Conservation (phyloP, 1,140 invertebrate genomes). For the Scaptomyza pallida region DNA sequence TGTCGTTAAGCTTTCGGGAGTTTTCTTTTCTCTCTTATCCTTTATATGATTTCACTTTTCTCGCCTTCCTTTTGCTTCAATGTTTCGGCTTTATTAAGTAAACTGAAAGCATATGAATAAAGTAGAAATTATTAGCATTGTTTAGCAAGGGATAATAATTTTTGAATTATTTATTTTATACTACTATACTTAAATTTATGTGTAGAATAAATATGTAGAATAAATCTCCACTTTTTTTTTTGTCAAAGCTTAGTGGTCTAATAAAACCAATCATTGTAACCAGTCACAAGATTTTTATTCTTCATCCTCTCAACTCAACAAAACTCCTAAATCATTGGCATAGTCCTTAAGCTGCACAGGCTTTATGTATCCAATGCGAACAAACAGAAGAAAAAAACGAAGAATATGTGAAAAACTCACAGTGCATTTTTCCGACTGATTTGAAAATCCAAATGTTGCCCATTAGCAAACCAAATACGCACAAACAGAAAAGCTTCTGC, state of each 20-base stretch:
- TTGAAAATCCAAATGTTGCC: constrained; percentile 76
- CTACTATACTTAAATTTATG: no score
- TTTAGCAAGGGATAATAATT: background rate
- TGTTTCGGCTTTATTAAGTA: background rate
- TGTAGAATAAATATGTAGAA: background rate
- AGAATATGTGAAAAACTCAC: constrained; percentile 27
- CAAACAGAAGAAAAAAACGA: background rate
- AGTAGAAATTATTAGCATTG: background rate
- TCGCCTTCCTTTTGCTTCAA: background rate
- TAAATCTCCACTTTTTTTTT: background rate
- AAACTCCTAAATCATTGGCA: constrained; percentile 58
- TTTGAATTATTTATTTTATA: no score
- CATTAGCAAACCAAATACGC: constrained; percentile 81
- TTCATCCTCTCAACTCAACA: constrained; percentile 10
- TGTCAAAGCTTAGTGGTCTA: constrained; percentile 3
- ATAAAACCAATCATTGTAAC: constrained; percentile 51
- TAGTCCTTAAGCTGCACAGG: constrained; percentile 63
- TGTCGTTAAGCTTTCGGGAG: constrained; percentile 1
- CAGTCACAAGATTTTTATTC: constrained; percentile 44
- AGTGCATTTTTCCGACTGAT: constrained; percentile 78
- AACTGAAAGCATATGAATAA: constrained; percentile 10
- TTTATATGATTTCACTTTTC: constrained; percentile 2
- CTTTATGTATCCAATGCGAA: constrained; percentile 23
- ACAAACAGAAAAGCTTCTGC: constrained; percentile 26
- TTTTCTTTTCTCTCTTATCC: background rate